Evolutionary conservation across 2,797 vertebrate genomes (phyloP).

Genomic region (Aselliscus stoliczkanus): DNA sequence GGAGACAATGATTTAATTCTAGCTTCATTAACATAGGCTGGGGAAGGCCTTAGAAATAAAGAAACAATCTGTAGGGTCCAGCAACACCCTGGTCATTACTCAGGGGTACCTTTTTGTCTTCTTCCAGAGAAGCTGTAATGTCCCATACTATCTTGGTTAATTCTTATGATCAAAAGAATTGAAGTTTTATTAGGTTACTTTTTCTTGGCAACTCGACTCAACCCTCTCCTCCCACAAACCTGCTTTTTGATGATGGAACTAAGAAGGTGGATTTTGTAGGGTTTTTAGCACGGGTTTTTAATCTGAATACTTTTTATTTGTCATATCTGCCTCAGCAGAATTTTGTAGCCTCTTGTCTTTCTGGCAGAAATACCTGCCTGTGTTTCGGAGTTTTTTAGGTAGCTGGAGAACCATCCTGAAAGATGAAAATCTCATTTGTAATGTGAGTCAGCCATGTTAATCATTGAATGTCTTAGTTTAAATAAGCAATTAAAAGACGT

Average conservation of each 20-base stretch:
- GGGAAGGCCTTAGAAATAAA: background rate
- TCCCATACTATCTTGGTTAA: background rate
- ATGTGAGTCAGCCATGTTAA: background rate
- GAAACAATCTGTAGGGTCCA: background rate
- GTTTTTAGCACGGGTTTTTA: conserved; percentile 1
- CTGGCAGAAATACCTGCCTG: background rate
- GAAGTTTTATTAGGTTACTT: background rate
- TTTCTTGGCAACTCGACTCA: background rate
- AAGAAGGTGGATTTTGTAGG: background rate
- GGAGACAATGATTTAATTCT: background rate
- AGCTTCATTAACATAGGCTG: background rate
- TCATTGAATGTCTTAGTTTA: background rate
- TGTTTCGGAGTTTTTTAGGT: background rate
- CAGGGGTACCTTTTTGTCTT: background rate
- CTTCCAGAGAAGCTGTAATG: background rate
- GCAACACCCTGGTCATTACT: background rate
- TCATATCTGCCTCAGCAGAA: background rate
- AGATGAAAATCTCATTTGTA: background rate
- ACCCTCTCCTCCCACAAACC: background rate
- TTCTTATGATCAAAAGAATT: background rate
- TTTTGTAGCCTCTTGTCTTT: conserved; percentile 26
- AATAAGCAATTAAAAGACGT: background rate
- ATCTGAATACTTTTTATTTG: background rate
- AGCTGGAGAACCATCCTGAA: background rate
- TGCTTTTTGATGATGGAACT: background rate